phyloP scores from a whole-genome alignment of 2,113 vertebrate species.

The Serranochromis macrocephalus region DNA sequence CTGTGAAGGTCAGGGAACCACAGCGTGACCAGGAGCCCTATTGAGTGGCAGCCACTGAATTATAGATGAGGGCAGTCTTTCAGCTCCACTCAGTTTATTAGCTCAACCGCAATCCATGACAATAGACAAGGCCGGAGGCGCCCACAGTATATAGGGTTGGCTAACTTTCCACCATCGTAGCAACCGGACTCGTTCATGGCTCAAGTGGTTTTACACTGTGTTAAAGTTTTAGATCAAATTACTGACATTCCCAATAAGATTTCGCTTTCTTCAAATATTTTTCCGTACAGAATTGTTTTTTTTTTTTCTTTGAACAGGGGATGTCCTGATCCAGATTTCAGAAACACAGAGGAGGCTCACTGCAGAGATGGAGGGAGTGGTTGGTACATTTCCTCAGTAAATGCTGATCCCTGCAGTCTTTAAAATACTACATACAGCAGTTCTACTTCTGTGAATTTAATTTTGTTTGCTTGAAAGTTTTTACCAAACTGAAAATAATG shows the following conservation, averaged over 20 bases:
- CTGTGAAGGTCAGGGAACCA: constrained; percentile 44
- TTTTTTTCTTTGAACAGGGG: constrained; percentile 67
- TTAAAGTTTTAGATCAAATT: neutral
- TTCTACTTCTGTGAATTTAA: neutral
- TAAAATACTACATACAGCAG: neutral
- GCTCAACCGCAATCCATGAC: neutral
- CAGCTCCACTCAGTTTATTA: constrained; percentile 41
- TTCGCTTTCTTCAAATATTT: neutral
- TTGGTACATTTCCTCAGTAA: constrained; percentile 63
- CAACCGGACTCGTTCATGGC: neutral
- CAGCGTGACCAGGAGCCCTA: constrained; percentile 19
- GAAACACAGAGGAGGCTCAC: constrained; percentile 84
- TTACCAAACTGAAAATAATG: neutral
- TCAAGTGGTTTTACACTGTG: neutral
- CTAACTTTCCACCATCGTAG: neutral
- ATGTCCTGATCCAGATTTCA: constrained; percentile 90
- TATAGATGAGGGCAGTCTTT: constrained; percentile 45
- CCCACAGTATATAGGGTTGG: neutral
- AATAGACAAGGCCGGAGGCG: neutral
- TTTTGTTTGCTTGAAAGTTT: neutral
- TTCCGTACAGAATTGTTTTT: neutral
- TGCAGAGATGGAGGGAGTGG: constrained; percentile 88
- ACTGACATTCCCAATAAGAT: neutral
- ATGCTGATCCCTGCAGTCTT: neutral
- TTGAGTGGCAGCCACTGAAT: constrained; percentile 49